Conservation (phyloP, 2,888 invertebrate genomes). For the Vandiemenella viatica region DNA sequence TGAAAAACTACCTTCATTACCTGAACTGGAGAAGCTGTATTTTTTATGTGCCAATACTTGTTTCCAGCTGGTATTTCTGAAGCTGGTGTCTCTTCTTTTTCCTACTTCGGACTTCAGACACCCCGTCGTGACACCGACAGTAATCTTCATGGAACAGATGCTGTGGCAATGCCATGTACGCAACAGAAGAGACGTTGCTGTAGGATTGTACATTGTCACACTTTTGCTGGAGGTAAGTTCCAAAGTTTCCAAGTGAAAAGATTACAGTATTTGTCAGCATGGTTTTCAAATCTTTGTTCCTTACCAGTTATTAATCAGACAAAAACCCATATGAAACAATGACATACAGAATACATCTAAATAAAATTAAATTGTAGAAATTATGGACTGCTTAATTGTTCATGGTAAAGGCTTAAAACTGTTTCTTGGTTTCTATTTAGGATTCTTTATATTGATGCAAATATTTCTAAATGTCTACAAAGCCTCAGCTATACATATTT, state of each 20-base stretch:
- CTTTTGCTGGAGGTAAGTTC: slow-evolving; percentile 51
- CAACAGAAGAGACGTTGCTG: slow-evolving; percentile 50
- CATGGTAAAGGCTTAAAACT: neutral
- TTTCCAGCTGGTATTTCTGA: slow-evolving; percentile 56
- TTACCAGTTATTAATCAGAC: too few species aligned
- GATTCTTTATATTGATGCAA: too few species aligned
- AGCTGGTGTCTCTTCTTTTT: slow-evolving; percentile 64
- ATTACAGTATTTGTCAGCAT: too few species aligned
- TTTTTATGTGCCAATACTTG: too few species aligned
- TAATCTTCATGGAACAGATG: slow-evolving; percentile 72
- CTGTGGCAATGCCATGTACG: slow-evolving; percentile 46
- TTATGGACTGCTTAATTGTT: neutral
- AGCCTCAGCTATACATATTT: too few species aligned
- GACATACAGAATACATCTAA: neutral
- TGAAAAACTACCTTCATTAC: neutral
- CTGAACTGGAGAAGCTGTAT: neutral
- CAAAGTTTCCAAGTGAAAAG: too few species aligned
- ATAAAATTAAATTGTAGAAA: neutral
- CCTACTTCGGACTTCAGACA: slow-evolving; percentile 85
- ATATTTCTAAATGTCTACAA: too few species aligned
- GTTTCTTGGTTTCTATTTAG: too few species aligned
- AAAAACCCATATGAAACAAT: neutral
- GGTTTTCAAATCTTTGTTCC: too few species aligned
- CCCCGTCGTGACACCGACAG: slow-evolving; percentile 68
- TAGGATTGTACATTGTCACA: slow-evolving; percentile 60